Evolutionary conservation across 2,888 invertebrate species (phyloP).

Genomic region (Epinotia bilunana): DNA sequence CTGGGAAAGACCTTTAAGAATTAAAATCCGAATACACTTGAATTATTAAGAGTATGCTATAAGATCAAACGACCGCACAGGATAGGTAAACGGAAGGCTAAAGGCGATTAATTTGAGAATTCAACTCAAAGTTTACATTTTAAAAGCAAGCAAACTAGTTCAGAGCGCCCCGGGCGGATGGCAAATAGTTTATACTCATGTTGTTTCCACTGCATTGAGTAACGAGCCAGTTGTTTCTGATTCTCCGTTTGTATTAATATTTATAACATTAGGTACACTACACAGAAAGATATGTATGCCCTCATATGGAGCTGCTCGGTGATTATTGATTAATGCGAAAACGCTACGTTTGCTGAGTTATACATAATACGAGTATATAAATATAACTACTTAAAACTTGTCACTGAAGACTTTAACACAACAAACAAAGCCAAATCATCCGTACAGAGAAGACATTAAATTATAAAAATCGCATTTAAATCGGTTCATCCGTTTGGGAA

Average conservation of each 20-base stretch:
- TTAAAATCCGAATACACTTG: not conserved
- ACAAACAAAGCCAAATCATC: no score
- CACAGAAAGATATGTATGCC: not conserved
- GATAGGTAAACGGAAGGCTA: constrained; percentile 20
- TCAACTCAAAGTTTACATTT: constrained; percentile 37
- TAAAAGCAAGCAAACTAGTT: constrained; percentile 37
- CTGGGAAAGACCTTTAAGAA: not conserved
- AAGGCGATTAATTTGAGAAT: constrained; percentile 14
- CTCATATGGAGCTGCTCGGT: not conserved
- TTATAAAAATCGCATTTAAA: no score
- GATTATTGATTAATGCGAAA: not conserved
- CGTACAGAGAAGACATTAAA: no score
- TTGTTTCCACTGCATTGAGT: constrained; percentile 33
- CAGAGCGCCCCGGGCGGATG: constrained; percentile 28
- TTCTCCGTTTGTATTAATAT: constrained; percentile 3
- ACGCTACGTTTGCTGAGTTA: no score
- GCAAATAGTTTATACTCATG: constrained; percentile 30
- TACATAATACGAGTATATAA: no score
- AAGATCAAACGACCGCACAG: constrained; percentile 9
- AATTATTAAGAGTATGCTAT: constrained; percentile 18
- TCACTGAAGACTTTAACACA: no score
- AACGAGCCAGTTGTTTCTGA: constrained; percentile 17
- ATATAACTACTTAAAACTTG: no score
- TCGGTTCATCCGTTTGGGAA: no score
- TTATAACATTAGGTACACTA: not conserved